Evolutionary conservation across 1,140 invertebrate species (phyloP), one percentile per base, ranked within the genome.

Genomic region (Penaeus chinensis): DNA sequence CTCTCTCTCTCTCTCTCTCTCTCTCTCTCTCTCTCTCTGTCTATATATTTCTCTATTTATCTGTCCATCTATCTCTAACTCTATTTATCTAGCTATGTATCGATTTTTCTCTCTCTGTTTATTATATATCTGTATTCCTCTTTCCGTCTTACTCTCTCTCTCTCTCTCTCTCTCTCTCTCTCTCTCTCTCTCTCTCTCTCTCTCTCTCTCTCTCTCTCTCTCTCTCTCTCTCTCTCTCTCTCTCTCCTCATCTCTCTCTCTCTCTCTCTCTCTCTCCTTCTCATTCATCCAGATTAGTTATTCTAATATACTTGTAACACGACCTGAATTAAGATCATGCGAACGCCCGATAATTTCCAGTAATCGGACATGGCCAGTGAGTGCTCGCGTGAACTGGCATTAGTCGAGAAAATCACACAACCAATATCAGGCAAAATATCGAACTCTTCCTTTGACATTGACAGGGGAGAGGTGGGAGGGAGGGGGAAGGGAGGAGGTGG

Each of bases 181-280:
- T 32, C 2, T 77, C 22, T 24, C 2, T 24, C 20, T 77, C 7
- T 13, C 74, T 77, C 22, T 32, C 74, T 32, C 74, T 24, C 74
- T n/a, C n/a, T n/a, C 47, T 19, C 19, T 54, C 47, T n/a, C 24
- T 24, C 24, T 24, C 22, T 24, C 24, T n/a, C 22, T 24, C 24
- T 24, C 24, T 24, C 22, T 60, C 77, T 79, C 77, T 42, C 32
- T 42, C 78, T 80, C 78, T 80, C 78, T 80, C 19, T 20, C 19
- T 80, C 32, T 80, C n/a, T 80, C 54, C 78, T 80, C 20, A 16
- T 54, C 24, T 24, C 22, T 79, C 22, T 47, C 22, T 79, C 22
- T 79, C 22, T 60, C 22, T 79, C 22, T 60, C 22, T 79, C n/a
- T 24, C 54, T 54, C 54, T 77, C 74, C 37, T 27, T 77, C 74